phyloP scores from a whole-genome alignment of 2,113 vertebrate species.

The Conger conger region DNA sequence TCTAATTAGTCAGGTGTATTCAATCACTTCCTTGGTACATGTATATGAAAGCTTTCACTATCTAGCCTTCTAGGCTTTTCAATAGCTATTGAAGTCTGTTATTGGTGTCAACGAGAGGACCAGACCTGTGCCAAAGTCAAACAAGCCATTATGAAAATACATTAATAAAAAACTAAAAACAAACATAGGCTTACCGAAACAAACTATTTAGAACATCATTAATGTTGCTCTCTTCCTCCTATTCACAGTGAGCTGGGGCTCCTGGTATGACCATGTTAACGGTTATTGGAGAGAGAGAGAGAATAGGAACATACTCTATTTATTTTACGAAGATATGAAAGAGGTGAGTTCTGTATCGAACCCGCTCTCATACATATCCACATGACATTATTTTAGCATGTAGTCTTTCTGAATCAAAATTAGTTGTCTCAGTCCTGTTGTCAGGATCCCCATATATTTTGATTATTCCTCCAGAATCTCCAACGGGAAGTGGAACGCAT shows the following conservation, averaged over 20 bases:
- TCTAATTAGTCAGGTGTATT: no score
- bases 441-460: background rate
- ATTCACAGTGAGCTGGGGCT: constrained; percentile 77
- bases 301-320: constrained; percentile 76
- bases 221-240: constrained; percentile 1
- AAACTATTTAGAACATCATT: no score
- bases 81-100: no score
- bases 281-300: constrained; percentile 79
- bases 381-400: background rate
- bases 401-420: background rate
- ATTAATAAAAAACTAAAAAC: no score
- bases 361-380: background rate
- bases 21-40: no score
- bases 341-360: constrained; percentile 66
- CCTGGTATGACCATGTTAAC: constrained; percentile 87
- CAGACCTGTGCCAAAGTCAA: no score
- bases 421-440: background rate
- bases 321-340: constrained; percentile 90
- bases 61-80: no score
- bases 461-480: constrained; percentile 62
- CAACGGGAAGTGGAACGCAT: constrained; percentile 67
- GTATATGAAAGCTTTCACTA: no score
- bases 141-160: no score
- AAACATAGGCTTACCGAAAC: no score
- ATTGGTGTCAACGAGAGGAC: no score